Evolutionary conservation across 2,113 vertebrate species (phyloP).

Genomic region (Stigmatopora nigra): DNA sequence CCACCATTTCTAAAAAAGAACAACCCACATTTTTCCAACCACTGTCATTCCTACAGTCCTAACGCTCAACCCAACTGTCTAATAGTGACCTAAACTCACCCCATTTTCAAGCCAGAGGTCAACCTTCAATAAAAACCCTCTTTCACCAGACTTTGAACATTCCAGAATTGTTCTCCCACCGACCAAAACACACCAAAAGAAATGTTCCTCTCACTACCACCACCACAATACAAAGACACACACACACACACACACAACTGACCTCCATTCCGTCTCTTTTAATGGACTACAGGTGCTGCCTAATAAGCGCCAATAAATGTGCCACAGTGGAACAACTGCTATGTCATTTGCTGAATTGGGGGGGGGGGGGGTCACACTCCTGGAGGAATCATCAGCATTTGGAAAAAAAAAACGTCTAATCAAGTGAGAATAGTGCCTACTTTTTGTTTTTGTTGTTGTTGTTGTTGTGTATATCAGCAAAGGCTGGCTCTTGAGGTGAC

Average conservation of each 20-base stretch:
- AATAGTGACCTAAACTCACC: constrained; percentile 3
- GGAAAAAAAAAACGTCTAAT: constrained; percentile 31
- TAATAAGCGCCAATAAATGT: constrained; percentile 56
- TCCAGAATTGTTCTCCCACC: constrained; percentile 32
- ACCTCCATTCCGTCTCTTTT: constrained; percentile 13
- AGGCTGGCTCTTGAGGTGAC: too few species aligned
- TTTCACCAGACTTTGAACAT: constrained; percentile 20
- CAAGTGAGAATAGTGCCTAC: constrained; percentile 34
- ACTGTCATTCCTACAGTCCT: not conserved
- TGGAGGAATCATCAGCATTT: constrained; percentile 35
- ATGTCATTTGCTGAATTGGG: constrained; percentile 19
- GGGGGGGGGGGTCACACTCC: constrained; percentile 28
- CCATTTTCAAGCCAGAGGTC: constrained; percentile 13
- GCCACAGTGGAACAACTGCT: constrained; percentile 49
- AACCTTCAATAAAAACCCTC: constrained; percentile 41
- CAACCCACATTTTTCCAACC: not conserved
- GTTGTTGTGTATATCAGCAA: too few species aligned
- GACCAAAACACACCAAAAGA: constrained; percentile 10
- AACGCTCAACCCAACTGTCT: not conserved
- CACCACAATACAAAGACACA: constrained; percentile 19
- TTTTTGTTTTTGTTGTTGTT: too few species aligned
- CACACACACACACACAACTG: not conserved
- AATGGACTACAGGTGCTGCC: constrained; percentile 53
- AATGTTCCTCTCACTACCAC: constrained; percentile 16
- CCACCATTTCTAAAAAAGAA: not conserved